Base-by-base conservation (phyloP, 2,888 invertebrate species). In the Heliconius charithonia region DNA sequence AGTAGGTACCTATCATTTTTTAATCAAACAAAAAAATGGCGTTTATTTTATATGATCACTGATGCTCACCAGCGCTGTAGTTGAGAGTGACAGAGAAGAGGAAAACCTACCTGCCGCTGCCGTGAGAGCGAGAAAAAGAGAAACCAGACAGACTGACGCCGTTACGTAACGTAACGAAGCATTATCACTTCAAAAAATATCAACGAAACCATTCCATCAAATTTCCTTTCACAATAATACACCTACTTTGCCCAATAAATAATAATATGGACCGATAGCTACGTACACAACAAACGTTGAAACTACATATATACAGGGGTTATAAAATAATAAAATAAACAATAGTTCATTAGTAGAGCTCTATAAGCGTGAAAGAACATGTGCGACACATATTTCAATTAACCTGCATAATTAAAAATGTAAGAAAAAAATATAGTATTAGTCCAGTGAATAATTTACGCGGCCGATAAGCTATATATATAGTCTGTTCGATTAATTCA, bases 331-430 rank as follows among this genome's bases (percentile, higher is more conserved):
- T 77, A 80, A 80, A 78, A 81, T 81, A 81, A 81, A 81, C 81
- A 81, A 81, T 81, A 81, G 73, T 80, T 81, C 80, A 83, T 82
- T 82, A 83, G 82, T 80, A 79, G 80, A 75, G 80, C 79, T 83
- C 82, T 84, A 84, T 84, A 83, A 82, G 76, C 82, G 83, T 84
- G 83, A 82, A 81, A 79, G 76, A 82, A 81, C 84, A 85, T 83
- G 85, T 84, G 86, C 84, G 81, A 82, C 88, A 87, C 86, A 87
- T 85, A 87, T 90, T 93, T 93, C 92, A 93, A 94, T 94, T 94
- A 93, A 93, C 91, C 88, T 89, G 86, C 87, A 89, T 93, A 94
- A 94, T 94, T 93, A 93, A 94, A 90, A 93, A 92, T 88, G 89
- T 88, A 88, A 87, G 87, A 89, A 92, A 89, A 37, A 92, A 91